Conservation (phyloP, 2,113 vertebrate genomes). For the Podarcis raffonei region DNA sequence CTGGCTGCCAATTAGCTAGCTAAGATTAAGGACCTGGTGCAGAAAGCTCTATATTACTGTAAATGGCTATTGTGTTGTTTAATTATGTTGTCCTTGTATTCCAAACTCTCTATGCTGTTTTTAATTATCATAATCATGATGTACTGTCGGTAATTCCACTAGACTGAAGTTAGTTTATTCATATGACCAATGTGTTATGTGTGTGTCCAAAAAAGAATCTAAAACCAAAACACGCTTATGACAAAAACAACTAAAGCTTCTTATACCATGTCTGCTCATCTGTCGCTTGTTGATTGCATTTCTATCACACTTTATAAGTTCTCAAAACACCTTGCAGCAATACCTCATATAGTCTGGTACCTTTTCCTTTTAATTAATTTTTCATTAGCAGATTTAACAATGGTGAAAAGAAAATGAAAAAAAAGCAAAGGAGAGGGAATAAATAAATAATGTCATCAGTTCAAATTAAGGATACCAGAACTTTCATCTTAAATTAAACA, state of each 20-base stretch:
- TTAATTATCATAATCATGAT: neutral
- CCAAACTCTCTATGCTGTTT: neutral
- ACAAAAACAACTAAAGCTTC: neutral
- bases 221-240: neutral
- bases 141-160: neutral
- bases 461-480: no score
- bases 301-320: neutral
- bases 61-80: no score
- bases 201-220: no score
- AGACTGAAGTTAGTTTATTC: neutral
- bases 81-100: neutral
- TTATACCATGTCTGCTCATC: neutral
- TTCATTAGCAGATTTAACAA: no score
- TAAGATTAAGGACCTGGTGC: no score
- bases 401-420: no score
- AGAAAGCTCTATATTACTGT: no score
- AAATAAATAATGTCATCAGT: no score
- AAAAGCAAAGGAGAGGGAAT: no score
- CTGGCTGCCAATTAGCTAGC: no score
- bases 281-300: neutral
- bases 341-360: neutral
- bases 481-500: no score
- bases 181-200: neutral
- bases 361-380: no score
- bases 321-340: neutral